A percentile compares a stretch with the other conserved stretches of the same genome.
These are phyloP conservation scores for Magallana gigas DNA, from an alignment of 1,140 invertebrate genomes.

Conservation along the genomic window DNA sequence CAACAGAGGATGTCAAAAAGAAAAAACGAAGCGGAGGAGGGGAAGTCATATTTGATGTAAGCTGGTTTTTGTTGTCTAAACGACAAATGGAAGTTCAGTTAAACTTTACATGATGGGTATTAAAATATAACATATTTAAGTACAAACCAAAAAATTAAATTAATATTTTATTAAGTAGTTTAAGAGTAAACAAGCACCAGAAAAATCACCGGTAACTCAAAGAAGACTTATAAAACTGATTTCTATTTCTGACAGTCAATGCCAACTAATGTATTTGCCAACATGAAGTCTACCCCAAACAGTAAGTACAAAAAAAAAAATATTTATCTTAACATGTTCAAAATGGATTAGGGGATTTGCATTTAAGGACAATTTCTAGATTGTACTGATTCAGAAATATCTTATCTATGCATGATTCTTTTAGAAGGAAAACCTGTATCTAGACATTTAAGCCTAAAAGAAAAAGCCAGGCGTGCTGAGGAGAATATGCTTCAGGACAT, in stretches of 20 bases:
- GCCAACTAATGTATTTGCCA: conserved; percentile 63
- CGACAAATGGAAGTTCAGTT: not conserved
- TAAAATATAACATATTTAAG: too few species aligned
- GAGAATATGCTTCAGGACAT: conserved; percentile 65
- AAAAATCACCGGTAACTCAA: too few species aligned
- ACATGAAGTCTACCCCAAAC: conserved; percentile 51
- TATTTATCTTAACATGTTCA: not conserved
- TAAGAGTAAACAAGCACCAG: too few species aligned
- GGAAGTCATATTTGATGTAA: conserved; percentile 76
- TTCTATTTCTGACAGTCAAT: conserved; percentile 54
- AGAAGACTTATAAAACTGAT: too few species aligned
- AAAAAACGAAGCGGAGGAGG: conserved; percentile 55
- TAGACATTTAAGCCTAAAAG: conserved; percentile 63
- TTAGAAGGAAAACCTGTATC: conserved; percentile 47
- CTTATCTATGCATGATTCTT: not conserved
- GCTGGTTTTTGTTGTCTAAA: not conserved
- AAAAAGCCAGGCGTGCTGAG: conserved; percentile 65
- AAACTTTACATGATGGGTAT: not conserved
- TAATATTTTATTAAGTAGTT: too few species aligned
- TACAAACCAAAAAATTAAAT: too few species aligned
- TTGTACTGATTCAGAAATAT: not conserved
- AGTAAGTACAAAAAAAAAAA: conserved; percentile 45
- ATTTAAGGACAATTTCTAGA: not conserved
- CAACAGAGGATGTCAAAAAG: conserved; percentile 59
- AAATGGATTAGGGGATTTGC: not conserved